Evolutionary conservation across 2,797 vertebrate species (phyloP), one percentile per base, ranked within the genome.

Genomic region (Sciaenops ocellatus): DNA sequence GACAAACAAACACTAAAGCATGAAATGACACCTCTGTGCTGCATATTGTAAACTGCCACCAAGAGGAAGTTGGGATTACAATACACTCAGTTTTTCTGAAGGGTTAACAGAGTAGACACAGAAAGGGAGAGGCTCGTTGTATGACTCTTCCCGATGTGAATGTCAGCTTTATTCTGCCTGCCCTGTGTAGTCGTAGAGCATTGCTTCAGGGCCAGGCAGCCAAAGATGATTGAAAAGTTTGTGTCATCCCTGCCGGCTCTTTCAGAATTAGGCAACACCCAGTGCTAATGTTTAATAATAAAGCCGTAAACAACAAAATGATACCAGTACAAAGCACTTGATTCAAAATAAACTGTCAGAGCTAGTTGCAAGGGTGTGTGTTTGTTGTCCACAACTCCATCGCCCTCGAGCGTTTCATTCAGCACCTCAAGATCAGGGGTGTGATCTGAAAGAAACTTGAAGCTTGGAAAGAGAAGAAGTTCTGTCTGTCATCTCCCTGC

Each of bases 131-230:
- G 62, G 76, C 47, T 76, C 56, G 59, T 79, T 86, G 13, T 46
- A 17, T 74, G 57, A 51, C 9, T 86, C 34, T 22, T 76, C 70
- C 66, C 65, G 52, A 2, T 76, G 63, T 88, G 68, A 85, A 89
- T 81, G 66, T 51, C 48, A 30, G 59, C 80, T 89, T 86, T 79
- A 79, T 85, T 80, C 75, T 50, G 46, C 41, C 22, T 62, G 62
- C 34, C n/a, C 3, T 64, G 64, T 78, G 61, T 75, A 56, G 51
- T 50, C 73, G 50, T 42, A 24, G 17, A 44, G 57, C 24, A 18
- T 57, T 71, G 80, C 83, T 73, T 62, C 44, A 74, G 75, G 80
- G 51, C 57, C 50, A 69, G 54, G 52, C 64, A 74, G 55, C 63
- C 73, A 87, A 62, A 70, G 48, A 83, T 68, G 68, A 83, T 52